Percentiles rank a stretch among this genome's conserved stretches.
Conservation (phyloP, 2,113 vertebrate species). For the Cephalopholis sonnerati region DNA sequence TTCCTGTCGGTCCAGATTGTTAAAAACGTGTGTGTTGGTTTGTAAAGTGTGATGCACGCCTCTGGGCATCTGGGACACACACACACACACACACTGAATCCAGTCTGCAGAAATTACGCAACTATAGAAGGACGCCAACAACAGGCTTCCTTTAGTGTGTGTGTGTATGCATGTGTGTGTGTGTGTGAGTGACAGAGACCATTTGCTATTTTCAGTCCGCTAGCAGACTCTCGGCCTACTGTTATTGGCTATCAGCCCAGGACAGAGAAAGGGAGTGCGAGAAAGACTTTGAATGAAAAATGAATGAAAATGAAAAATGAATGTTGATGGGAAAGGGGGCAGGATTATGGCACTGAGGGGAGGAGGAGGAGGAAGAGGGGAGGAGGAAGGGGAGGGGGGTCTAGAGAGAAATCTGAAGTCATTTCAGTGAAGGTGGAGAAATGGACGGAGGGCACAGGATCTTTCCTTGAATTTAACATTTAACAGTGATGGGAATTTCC, state of each 20-base stretch:
- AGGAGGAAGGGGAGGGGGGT: not conserved
- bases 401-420: constrained; percentile 47
- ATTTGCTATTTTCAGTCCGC: constrained; percentile 72
- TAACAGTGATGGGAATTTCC: constrained; percentile 30
- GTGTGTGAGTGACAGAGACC: constrained; percentile 54
- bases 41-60: constrained; percentile 36
- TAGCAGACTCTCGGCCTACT: constrained; percentile 69
- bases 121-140: constrained; percentile 54
- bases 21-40: constrained; percentile 37
- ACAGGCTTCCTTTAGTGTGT: constrained; percentile 47
- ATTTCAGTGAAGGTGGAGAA: constrained; percentile 27
- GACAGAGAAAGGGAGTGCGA: constrained; percentile 56
- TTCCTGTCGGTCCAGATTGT: constrained; percentile 26
- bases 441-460: constrained; percentile 31
- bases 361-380: not conserved
- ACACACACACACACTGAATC: constrained; percentile 14
- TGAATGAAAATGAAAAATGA: constrained; percentile 82
- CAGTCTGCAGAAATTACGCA: constrained; percentile 61
- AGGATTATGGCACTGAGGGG: constrained; percentile 56
- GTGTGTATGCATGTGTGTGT: constrained; percentile 32
- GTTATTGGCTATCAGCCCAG: constrained; percentile 77
- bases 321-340: constrained; percentile 74
- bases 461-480: constrained; percentile 26
- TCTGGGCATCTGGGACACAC: constrained; percentile 40
- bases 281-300: constrained; percentile 77